phyloP scores from a whole-genome alignment of 2,888 invertebrate genomes.

The Caenorhabditis doughertyi region DNA sequence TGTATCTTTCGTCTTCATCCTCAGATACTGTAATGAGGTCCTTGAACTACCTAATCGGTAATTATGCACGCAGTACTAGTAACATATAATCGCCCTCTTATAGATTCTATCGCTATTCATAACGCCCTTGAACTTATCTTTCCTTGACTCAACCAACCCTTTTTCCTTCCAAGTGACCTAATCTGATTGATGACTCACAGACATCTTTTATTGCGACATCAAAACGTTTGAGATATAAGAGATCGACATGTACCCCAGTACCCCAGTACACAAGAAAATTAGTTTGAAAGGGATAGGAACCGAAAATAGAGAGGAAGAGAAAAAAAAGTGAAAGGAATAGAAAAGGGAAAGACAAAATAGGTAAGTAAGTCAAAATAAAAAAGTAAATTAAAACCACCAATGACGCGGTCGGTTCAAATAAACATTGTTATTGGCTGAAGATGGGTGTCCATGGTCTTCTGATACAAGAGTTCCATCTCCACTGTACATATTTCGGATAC shows the following conservation, averaged over 20 bases:
- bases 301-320: not conserved
- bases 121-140: constrained; percentile 14
- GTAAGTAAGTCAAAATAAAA: constrained; percentile 42
- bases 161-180: constrained; percentile 3
- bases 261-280: constrained; percentile 18
- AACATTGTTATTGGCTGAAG: constrained; percentile 67
- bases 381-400: constrained; percentile 74
- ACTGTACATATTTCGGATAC: constrained; percentile 55
- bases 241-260: constrained; percentile 47
- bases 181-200: constrained; percentile 40
- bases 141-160: not conserved
- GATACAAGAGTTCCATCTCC: constrained; percentile 52
- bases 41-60: not conserved
- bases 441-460: constrained; percentile 47
- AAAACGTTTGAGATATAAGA: constrained; percentile 34
- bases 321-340: constrained; percentile 13
- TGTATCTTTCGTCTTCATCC: not conserved
- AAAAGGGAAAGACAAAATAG: constrained; percentile 24
- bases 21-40: not conserved
- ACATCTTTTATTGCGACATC: constrained; percentile 41
- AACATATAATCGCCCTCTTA: not conserved
- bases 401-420: constrained; percentile 76
- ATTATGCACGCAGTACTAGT: not conserved
- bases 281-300: constrained; percentile 26
- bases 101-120: not conserved